Percentiles rank a stretch among this genome's conserved stretches.
Evolutionary conservation across 2,888 invertebrate genomes (phyloP).

Genomic region (Byasa hedistus): DNA sequence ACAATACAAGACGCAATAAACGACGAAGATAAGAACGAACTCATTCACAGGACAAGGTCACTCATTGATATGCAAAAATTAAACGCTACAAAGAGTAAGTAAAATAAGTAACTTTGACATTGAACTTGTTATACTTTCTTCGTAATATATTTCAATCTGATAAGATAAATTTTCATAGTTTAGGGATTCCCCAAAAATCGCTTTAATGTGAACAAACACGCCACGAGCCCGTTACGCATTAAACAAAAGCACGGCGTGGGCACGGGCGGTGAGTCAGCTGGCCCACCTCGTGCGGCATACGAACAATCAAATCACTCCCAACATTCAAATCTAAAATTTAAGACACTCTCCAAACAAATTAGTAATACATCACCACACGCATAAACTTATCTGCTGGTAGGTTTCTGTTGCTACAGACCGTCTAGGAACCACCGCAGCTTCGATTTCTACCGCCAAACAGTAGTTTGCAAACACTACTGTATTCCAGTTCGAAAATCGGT

Average conservation of each 20-base stretch:
- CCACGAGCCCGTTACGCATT: slow-evolving; percentile 2
- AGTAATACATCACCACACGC: neutral
- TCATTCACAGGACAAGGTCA: neutral
- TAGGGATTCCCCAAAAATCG: slow-evolving; percentile 17
- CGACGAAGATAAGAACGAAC: no score
- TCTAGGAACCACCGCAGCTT: no score
- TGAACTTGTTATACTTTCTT: slow-evolving; percentile 9
- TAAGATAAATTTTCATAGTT: slow-evolving; percentile 3
- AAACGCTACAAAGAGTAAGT: neutral
- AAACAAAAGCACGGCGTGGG: slow-evolving; percentile 10
- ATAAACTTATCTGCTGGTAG: no score
- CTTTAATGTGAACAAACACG: slow-evolving; percentile 8
- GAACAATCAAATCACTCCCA: neutral
- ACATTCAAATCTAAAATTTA: neutral
- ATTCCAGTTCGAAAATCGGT: no score
- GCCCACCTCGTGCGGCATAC: neutral
- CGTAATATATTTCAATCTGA: neutral
- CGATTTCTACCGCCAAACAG: no score
- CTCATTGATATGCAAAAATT: neutral
- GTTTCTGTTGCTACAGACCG: no score
- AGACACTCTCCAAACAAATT: neutral
- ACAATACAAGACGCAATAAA: neutral
- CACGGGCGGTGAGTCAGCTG: slow-evolving; percentile 20
- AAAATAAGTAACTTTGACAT: neutral
- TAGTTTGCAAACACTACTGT: no score